Evolutionary conservation across 2,797 vertebrate species (phyloP).

Genomic region (Arnoldichthys spilopterus): DNA sequence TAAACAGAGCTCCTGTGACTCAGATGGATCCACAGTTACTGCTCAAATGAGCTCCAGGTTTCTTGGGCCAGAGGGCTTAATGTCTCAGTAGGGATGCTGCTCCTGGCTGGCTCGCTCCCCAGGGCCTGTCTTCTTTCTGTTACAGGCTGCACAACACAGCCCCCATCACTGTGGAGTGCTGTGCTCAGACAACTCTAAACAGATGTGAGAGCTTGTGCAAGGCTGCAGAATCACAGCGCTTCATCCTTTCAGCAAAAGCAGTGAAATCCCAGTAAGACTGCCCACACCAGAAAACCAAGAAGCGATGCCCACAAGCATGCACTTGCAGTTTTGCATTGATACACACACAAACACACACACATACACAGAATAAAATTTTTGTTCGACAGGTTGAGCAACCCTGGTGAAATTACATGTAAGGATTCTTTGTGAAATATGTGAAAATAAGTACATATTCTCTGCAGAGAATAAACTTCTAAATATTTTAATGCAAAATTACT

Average conservation of each 20-base stretch:
- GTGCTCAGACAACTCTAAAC: constrained; percentile 38
- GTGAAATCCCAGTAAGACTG: not conserved
- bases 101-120: constrained; percentile 41
- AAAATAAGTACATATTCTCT: too few species aligned
- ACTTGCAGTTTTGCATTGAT: not conserved
- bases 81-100: constrained; percentile 45
- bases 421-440: too few species aligned
- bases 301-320: not conserved
- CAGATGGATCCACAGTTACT: constrained; percentile 45
- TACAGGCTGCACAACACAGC: constrained; percentile 10
- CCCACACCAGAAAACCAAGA: not conserved
- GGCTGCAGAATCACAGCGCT: constrained; percentile 19
- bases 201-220: constrained; percentile 40
- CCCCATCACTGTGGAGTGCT: constrained; percentile 15
- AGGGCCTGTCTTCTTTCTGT: constrained; percentile 39
- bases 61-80: constrained; percentile 31
- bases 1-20: constrained; percentile 38
- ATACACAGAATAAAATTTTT: not conserved
- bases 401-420: too few species aligned
- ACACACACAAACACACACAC: not conserved
- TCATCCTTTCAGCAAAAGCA: not conserved
- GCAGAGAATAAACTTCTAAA: too few species aligned
- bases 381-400: too few species aligned
- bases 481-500: too few species aligned
- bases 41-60: constrained; percentile 53